Evolutionary conservation across 1,140 invertebrate genomes (phyloP).

Genomic region (Drosophila lowei): DNA sequence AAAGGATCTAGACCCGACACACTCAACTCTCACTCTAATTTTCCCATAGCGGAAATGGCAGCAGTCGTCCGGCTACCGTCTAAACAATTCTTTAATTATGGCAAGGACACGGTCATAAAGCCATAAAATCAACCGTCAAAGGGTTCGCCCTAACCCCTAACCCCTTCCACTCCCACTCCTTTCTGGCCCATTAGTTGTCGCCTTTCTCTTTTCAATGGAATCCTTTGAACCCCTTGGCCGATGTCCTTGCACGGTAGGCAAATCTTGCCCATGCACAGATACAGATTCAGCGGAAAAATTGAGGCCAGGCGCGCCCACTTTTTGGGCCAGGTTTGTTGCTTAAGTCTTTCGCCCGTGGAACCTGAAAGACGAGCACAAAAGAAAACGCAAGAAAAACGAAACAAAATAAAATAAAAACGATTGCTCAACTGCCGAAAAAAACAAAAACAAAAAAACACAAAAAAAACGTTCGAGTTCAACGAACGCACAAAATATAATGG

Average conservation of each 20-base stretch:
- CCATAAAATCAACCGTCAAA: slow-evolving; percentile 70
- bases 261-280: slow-evolving; percentile 28
- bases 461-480: slow-evolving; percentile 56
- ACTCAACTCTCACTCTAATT: slow-evolving; percentile 6
- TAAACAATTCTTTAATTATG: slow-evolving; percentile 63
- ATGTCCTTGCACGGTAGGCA: slow-evolving; percentile 71
- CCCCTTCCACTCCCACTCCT: background rate
- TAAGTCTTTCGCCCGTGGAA: slow-evolving; percentile 65
- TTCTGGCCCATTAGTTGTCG: slow-evolving; percentile 47
- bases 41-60: slow-evolving; percentile 51
- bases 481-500: slow-evolving; percentile 70
- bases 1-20: slow-evolving; percentile 18
- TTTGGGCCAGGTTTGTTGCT: slow-evolving; percentile 58
- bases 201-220: slow-evolving; percentile 46
- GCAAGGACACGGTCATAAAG: slow-evolving; percentile 74
- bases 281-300: slow-evolving; percentile 46
- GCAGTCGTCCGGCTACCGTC: slow-evolving; percentile 36
- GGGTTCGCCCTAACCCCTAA: slow-evolving; percentile 38
- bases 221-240: slow-evolving; percentile 22
- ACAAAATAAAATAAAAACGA: slow-evolving; percentile 37
- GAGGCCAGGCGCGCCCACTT: slow-evolving; percentile 29
- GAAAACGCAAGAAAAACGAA: slow-evolving; percentile 19
- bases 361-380: background rate
- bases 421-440: slow-evolving; percentile 61
- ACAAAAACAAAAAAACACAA: slow-evolving; percentile 10